Conservation (phyloP, 2,888 invertebrate genomes). For the Vanessa cardui region DNA sequence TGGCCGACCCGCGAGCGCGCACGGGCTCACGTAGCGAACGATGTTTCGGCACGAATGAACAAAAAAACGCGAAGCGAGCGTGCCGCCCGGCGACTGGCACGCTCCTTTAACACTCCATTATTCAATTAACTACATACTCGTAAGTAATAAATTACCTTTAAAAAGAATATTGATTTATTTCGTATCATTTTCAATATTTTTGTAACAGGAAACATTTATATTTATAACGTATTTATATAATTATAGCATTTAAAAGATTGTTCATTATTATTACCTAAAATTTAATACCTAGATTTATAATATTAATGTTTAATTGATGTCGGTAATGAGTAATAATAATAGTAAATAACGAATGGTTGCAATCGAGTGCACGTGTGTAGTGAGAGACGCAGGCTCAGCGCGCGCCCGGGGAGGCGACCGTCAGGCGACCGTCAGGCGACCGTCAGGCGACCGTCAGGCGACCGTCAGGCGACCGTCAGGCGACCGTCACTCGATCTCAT, state of each 20-base stretch:
- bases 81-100: slow-evolving; percentile 69
- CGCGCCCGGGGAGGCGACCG: no score
- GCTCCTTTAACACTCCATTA: slow-evolving; percentile 78
- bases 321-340: slow-evolving; percentile 80
- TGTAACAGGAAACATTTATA: slow-evolving; percentile 84
- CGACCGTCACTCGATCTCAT: slow-evolving; percentile 29
- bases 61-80: slow-evolving; percentile 75
- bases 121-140: slow-evolving; percentile 82
- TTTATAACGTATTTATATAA: slow-evolving; percentile 84
- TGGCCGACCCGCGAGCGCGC: slow-evolving; percentile 37
- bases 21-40: slow-evolving; percentile 63
- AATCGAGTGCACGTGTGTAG: slow-evolving; percentile 73
- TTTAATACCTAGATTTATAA: slow-evolving; percentile 82
- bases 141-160: slow-evolving; percentile 82
- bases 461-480: slow-evolving; percentile 6
- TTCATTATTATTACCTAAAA: slow-evolving; percentile 84
- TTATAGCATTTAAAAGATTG: slow-evolving; percentile 84
- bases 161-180: slow-evolving; percentile 83
- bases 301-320: slow-evolving; percentile 83
- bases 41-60: slow-evolving; percentile 72
- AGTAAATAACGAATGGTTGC: slow-evolving; percentile 79
- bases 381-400: slow-evolving; percentile 47
- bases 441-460: background rate
- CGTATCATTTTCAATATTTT: slow-evolving; percentile 83
- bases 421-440: slow-evolving; percentile 8